Evolutionary conservation across 2,888 invertebrate genomes (phyloP).

Genomic region (Saturnia pavonia): DNA sequence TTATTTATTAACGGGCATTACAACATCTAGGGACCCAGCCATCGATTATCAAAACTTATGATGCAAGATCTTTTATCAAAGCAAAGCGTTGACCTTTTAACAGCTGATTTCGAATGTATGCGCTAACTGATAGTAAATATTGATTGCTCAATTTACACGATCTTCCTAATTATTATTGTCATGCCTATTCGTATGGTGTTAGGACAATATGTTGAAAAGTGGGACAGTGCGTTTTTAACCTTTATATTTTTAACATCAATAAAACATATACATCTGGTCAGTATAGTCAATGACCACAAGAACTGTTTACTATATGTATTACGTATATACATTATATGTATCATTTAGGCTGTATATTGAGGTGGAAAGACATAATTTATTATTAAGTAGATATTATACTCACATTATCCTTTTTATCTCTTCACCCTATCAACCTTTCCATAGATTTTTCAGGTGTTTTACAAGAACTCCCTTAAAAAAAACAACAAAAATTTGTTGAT

Average conservation of each 20-base stretch:
- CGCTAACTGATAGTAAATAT: constrained; percentile 43
- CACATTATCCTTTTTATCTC: background rate
- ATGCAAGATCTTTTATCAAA: constrained; percentile 23
- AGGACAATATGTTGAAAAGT: constrained; percentile 22
- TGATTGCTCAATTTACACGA: constrained; percentile 36
- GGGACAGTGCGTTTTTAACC: constrained; percentile 20
- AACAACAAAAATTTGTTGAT: background rate
- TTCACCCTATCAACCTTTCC: background rate
- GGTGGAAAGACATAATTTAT: background rate
- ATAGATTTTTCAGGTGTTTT: background rate
- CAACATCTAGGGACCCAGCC: constrained; percentile 4
- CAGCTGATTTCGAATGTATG: constrained; percentile 33
- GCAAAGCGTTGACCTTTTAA: constrained; percentile 35
- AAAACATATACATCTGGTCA: background rate
- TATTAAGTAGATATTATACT: background rate
- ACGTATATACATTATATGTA: background rate
- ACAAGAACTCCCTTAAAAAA: background rate
- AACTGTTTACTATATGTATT: constrained; percentile 24
- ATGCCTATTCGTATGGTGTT: constrained; percentile 23
- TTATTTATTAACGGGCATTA: background rate
- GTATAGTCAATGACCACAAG: constrained; percentile 16
- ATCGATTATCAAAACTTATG: constrained; percentile 9
- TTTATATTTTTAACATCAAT: constrained; percentile 13
- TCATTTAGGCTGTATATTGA: background rate
- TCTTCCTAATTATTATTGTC: constrained; percentile 35